Evolutionary conservation across 2,797 vertebrate species (phyloP).

Genomic region (Ptychobarbus kaznakovi): DNA sequence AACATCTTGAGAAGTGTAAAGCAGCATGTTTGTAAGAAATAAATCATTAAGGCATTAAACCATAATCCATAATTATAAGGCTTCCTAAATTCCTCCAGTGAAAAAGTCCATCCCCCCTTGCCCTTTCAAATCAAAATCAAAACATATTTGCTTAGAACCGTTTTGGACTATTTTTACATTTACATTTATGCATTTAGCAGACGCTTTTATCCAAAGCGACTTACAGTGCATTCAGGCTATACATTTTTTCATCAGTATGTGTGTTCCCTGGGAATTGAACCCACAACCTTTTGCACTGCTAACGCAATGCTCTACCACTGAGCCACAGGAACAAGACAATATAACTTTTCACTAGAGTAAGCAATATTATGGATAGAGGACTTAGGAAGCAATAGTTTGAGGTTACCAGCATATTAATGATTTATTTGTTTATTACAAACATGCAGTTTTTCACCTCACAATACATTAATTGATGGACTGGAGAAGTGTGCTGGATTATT

Average conservation of each 20-base stretch:
- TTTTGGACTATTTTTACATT: not conserved
- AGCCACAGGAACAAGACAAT: no score
- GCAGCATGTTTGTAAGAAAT: not conserved
- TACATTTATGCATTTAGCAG: no score
- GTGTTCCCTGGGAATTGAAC: no score
- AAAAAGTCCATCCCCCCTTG: not conserved
- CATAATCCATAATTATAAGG: not conserved
- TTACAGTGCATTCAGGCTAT: no score
- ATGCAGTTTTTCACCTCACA: not conserved
- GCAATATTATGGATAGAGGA: not conserved
- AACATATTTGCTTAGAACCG: not conserved
- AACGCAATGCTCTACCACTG: no score
- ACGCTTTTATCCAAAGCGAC: no score
- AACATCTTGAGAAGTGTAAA: not conserved
- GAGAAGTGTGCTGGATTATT: not conserved
- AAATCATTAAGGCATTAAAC: not conserved
- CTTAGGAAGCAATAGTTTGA: not conserved
- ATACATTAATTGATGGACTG: not conserved
- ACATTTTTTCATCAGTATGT: no score
- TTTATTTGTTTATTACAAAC: not conserved
- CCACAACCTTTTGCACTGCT: no score
- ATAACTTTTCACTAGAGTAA: no score
- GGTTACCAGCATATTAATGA: not conserved
- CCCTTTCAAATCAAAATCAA: not conserved
- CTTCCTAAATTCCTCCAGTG: not conserved